Evolutionary conservation across 2,797 vertebrate species (phyloP), one percentile per base, ranked within the genome.

Genomic region (Allobates femoralis): DNA sequence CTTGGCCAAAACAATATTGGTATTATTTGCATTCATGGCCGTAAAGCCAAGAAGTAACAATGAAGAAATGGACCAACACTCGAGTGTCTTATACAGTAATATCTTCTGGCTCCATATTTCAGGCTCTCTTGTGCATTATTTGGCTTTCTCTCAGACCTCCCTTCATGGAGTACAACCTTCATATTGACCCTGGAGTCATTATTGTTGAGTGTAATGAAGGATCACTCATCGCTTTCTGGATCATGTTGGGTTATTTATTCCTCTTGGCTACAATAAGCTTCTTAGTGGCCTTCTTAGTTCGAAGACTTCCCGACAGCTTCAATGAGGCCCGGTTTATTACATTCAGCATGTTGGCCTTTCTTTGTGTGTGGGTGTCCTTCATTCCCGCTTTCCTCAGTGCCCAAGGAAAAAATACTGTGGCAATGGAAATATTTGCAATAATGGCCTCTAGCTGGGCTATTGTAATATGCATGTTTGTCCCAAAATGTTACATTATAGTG

Each of bases 261-360:
- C 23, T 87, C 16, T 74, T 87, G 14, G 64, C 71, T 2, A 60
- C 89, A 21, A 51, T 88, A 66, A 87, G 79, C 78, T 89, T 89
- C 10, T 58, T 69, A 16, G 86, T 88, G 21, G 86, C 89, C 53
- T 90, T 92, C 66, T 60, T 74, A 0, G 15, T 85, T 16, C 0
- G 0, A 18, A 0, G 0, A 15, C 86, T 90, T 64, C 88, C 89
- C 0, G 81, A 87, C 3, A 78, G 77, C 60, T 88, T 91, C 86
- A 89, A 23, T 12, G 81, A 91, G 79, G 89, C 89, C 4, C 84
- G 90, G 73, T 64, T 12, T 1, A 86, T 90, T 78, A 81, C 62
- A 1, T 80, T 89, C 76, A 90, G 88, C 64, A 84, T 84, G 82
- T 56, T 84, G 26, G 55, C 71, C 19, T 84, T 84, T 21, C 71